Evolutionary conservation across 1,140 invertebrate species (phyloP), one percentile per base, ranked within the genome.

Genomic region (Druon quercuslanigerum): DNA sequence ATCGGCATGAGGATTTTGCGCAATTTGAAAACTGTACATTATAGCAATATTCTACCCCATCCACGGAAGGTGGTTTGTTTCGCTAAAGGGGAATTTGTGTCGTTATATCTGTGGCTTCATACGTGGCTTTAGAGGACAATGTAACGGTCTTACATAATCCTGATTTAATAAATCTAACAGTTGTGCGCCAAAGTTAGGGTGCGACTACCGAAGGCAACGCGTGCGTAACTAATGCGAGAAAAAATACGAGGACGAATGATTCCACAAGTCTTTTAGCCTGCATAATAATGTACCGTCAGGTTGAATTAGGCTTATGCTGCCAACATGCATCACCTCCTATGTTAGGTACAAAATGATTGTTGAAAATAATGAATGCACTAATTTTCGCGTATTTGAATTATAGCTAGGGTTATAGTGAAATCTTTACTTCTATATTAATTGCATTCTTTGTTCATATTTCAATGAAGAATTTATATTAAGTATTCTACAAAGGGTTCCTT

Each of bases 101-200:
- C 87, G 86, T 88, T 89, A 87, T 86, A 86, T 83, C 83, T 90
- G 89, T 82, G 89, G 88, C 90, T 91, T 89, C 88, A 86, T 87
- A 85, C 84, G 84, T 84, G 87, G 88, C 86, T 88, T 88, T 87
- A 85, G 86, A 87, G 86, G 85, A 88, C 87, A 89, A 88, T 88
- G 86, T 87, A 86, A 87, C 87, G 84, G 88, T 87, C 88, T 91
- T 88, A 88, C 88, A 91, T 91, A 91, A 91, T 91, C 90, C 90
- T 88, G 89, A 91, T 91, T 91, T 91, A 91, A 91, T 91, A 91
- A 91, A 91, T 91, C 90, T 90, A 91, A 91, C 90, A 91, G 90
- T 90, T 91, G 90, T 86, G 88, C 85, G 82, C 75, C 78, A 78
- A 74, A 76, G 76, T 75, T 82, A 77, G 83, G 79, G 82, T 84